Percentiles rank a stretch among this genome's conserved stretches.
These are phyloP conservation scores for Agraylea sexmaculata DNA, from an alignment of 1,140 invertebrate species.

Conservation along the genomic window DNA sequence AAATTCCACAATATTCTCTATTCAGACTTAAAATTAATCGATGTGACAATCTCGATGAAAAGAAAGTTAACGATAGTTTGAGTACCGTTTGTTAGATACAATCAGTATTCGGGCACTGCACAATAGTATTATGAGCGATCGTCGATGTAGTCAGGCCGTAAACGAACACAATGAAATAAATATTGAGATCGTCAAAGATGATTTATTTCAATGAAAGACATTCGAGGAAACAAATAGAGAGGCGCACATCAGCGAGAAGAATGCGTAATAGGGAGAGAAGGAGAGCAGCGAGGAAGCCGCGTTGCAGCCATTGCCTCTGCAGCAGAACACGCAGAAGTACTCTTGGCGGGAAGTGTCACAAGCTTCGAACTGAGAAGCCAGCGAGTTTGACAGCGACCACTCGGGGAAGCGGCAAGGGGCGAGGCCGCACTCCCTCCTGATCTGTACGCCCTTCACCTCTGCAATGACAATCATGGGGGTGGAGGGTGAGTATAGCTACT, in stretches of 20 bases:
- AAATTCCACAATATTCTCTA: too few species aligned
- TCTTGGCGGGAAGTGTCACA: conserved; percentile 35
- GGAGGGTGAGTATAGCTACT: not conserved
- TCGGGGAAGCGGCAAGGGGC: conserved; percentile 40
- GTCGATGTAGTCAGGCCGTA: too few species aligned
- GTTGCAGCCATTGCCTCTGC: conserved; percentile 31
- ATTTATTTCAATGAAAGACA: not conserved
- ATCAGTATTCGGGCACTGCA: too few species aligned
- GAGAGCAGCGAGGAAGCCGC: conserved; percentile 6
- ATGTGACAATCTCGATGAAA: too few species aligned
- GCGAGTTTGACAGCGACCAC: conserved; percentile 27
- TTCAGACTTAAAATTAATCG: too few species aligned
- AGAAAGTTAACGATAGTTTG: too few species aligned
- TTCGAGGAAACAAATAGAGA: too few species aligned
- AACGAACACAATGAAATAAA: too few species aligned
- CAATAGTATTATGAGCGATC: too few species aligned
- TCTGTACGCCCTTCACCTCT: not conserved
- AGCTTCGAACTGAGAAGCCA: conserved; percentile 31
- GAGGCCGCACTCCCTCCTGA: conserved; percentile 38
- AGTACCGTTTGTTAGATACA: too few species aligned
- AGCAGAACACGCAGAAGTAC: conserved; percentile 32
- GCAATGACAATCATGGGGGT: not conserved
- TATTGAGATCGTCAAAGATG: not conserved
- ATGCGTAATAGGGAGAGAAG: conserved; percentile 8
- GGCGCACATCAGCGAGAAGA: not conserved